Base-by-base conservation (phyloP, 2,113 vertebrate species). In the Rostratula benghalensis region DNA sequence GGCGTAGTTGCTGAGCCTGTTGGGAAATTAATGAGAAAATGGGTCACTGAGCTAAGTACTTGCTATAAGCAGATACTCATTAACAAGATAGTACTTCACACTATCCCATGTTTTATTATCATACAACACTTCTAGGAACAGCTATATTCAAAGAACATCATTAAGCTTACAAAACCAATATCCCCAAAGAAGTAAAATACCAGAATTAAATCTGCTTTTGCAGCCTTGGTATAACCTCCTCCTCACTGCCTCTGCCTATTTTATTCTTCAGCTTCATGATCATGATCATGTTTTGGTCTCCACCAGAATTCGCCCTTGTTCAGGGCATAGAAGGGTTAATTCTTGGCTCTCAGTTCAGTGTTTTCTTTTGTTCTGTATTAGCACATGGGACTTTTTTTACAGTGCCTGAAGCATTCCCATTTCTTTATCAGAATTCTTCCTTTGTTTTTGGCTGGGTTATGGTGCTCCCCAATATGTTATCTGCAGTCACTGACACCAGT, bases 11-110 rank as follows among this genome's bases (percentile, higher is more conserved):
- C 83, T 88, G 24, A 31, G 28, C 35, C 71, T 87, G 20, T 56
- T 74, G 75, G 87, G 83, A 90, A 94, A 92, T 88, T 86, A 93
- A 70, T 67, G 51, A 79, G 71, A 83, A 93, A 96, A 81, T 60
- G 56, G 85, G 60, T 93, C 79, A 92, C 82, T 69, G 74, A 93
- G 23, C 80, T 81, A 89, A 93, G 57, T 67, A 81, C 64, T 81
- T 68, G 16, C 31, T 90, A 16, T 81, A 86, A 86, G 83, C 45
- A 94, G 56, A 56, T 45, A 64, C 31, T 86, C 71, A 86, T 96
- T 94, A 96, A 64, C 46, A 74, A 16, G 3, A 27, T 48, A 92
- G 51, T 81, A 46, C 63, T 90, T 93, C 83, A 88, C 39, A 70
- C 68, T 81, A 39, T 59, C 25, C 46, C 5, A 43, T 54, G 51